Percentiles rank a stretch among this genome's conserved stretches.
phyloP scores from a whole-genome alignment of 2,113 vertebrate genomes.

The Chitala chitala region DNA sequence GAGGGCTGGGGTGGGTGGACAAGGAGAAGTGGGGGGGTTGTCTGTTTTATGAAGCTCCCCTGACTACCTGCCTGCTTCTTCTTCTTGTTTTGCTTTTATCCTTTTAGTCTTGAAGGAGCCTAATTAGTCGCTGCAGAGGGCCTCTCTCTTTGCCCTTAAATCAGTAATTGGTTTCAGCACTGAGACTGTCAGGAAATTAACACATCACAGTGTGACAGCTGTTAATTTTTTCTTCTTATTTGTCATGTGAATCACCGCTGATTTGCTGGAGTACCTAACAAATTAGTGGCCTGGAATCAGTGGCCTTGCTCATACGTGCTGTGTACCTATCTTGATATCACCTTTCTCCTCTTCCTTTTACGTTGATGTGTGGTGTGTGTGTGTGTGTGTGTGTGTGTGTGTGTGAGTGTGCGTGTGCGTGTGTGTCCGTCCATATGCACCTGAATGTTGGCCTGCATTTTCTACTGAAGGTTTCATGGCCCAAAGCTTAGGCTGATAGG shows the following conservation, averaged over 20 bases:
- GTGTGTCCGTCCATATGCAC: conserved; percentile 9
- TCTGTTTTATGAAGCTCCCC: conserved; percentile 38
- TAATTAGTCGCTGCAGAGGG: conserved; percentile 95
- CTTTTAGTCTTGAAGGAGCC: conserved; percentile 94
- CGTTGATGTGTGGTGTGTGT: conserved; percentile 16
- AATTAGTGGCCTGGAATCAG: conserved; percentile 96
- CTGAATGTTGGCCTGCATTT: conserved; percentile 10
- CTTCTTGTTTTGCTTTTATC: conserved; percentile 91
- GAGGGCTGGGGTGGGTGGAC: background rate
- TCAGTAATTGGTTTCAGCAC: conserved; percentile 99
- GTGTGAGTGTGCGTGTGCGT: conserved; percentile 16
- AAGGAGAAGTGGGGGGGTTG: background rate
- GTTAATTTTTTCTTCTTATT: conserved; percentile 94
- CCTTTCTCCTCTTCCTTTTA: conserved; percentile 20
- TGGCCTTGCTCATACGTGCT: conserved; percentile 70
- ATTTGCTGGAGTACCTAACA: conserved; percentile 94
- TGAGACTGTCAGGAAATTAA: conserved; percentile 99
- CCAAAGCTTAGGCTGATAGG: conserved; percentile 62
- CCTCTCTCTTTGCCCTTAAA: conserved; percentile 94
- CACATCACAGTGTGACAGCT: conserved; percentile 99
- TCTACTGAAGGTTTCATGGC: conserved; percentile 40
- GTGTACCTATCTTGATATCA: conserved; percentile 55
- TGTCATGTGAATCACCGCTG: conserved; percentile 90
- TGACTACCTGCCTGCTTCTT: conserved; percentile 72
- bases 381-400: conserved; percentile 14